Base-by-base conservation (phyloP, 2,888 invertebrate species). In the Crepidodera aurea region DNA sequence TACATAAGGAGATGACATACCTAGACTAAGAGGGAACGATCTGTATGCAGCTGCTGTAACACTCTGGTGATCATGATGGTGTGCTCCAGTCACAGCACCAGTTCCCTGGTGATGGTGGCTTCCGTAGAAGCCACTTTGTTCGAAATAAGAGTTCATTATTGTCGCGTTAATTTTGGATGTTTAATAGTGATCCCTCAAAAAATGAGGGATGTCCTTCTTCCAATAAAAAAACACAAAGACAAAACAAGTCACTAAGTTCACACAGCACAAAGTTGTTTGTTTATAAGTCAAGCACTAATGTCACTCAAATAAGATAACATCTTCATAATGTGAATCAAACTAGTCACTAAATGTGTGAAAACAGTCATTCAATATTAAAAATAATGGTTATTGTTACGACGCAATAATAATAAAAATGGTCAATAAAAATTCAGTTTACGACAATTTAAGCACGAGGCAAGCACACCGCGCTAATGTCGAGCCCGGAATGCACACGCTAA, bases 71-170 rank as follows among this genome's bases (percentile, higher is more conserved):
- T 88, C 88, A 69, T 87, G 86, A 69, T 86, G 86, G 65, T 87
- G 84, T 42, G 83, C 83, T 51, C 84, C 83, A 70, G 85, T 76
- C 76, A 88, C 83, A 82, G 87, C 84, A 64, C 89, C 86, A 72
- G 88, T 86, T 67, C 88, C 86, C 84, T 94, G 90, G 84, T 93
- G 90, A 79, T 94, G 94, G 83, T 94, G 93, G 77, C 90, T 87
- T 78, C 94, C 94, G 85, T 96, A 95, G 86, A 96, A 96, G 83
- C 94, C 94, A 83, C 92, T 91, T 86, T 95, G 95, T 86, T 95
- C 95, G 83, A 95, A 96, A 83, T 95, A 96, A 81, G 94, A 94
- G 91, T 94, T 95, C 95, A 95, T 95, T 82, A 82, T 88, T 74
- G 75, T 71, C 59, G 77, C 75, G 72, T 76, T 75, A 76, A 76